Base-by-base conservation (phyloP, 2,888 invertebrate genomes). In the Dynastes grantii region DNA sequence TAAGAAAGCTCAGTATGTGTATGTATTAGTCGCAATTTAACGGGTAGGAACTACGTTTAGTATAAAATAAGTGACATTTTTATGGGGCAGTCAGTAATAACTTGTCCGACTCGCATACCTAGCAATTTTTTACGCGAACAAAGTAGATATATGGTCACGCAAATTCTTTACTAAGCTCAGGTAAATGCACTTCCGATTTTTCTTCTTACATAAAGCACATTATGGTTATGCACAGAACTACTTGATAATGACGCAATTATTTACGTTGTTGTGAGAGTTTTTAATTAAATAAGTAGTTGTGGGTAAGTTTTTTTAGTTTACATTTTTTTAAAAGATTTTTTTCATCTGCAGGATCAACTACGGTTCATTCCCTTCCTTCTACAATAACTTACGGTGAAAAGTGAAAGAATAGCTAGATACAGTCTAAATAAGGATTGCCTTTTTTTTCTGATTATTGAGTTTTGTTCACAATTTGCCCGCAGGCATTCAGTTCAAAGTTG, bases 51-150 rank as follows among this genome's bases (percentile, higher is more conserved):
- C 68, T 73, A 73, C 22, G 37, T 75, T 27, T 49, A 45, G 49
- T 49, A 40, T 75, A 75, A 75, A 75, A 63, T 64, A 64, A 75
- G 63, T 75, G 75, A 75, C 75, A 75, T 75, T 75, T 75, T 75
- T 75, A 75, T 45, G 75, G 45, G 55, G n/a, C 27, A 27, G 63
- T 45, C 75, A 75, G 75, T 63, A 75, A 75, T 75, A 75, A 75
- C 63, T 75, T 29, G 6, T 37, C 45, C 49, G 16, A 61, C n/a
- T 61, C 63, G 27, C 61, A 75, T 64, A 75, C 75, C 32, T 32
- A 53, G 53, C 27, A 73, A 37, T 32, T 75, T 75, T 75, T 63
- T 75, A n/a, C 61, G 13, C 13, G n/a, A 22, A 61, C 29, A 51
- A 61, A 75, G 40, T 75, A 55, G 32, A 45, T 9, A 75, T 45